Conservation (phyloP, 2,113 vertebrate species). For the Ameiurus melas region DNA sequence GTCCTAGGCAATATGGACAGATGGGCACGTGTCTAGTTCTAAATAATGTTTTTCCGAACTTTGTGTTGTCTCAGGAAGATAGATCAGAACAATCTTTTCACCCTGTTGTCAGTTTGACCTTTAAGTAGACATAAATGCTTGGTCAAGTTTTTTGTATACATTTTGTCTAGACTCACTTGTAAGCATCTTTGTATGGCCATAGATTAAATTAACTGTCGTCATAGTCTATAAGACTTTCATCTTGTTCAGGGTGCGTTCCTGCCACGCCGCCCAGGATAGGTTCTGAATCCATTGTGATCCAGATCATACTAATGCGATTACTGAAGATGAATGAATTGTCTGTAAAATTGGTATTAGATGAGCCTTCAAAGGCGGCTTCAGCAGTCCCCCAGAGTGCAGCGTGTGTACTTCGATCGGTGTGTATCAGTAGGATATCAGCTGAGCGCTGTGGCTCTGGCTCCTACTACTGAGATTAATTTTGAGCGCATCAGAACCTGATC, state of each 20-base stretch:
- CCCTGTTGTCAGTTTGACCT: not conserved
- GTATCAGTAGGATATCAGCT: not conserved
- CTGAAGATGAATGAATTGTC: not conserved
- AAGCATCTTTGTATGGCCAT: not conserved
- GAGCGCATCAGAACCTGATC: not conserved
- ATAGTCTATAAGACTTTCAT: not conserved
- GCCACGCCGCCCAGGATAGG: not conserved
- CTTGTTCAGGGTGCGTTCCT: not conserved
- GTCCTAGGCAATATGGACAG: not conserved
- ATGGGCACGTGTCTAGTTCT: not conserved
- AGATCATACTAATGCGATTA: not conserved
- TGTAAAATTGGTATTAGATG: not conserved
- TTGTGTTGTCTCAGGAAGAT: not conserved
- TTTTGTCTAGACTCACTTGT: not conserved
- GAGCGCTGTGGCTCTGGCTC: not conserved
- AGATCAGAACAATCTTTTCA: not conserved
- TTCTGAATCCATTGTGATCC: not conserved
- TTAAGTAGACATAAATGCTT: not conserved
- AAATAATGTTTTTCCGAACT: not conserved
- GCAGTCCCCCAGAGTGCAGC: not conserved
- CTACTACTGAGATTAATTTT: not conserved
- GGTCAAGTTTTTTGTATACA: not conserved
- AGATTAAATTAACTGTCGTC: not conserved
- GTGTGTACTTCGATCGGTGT: not conserved
- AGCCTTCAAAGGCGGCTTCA: not conserved